These are phyloP conservation scores for Zelostemma sp. DNA, from an alignment of 1,140 invertebrate genomes.

Conservation along the genomic window DNA sequence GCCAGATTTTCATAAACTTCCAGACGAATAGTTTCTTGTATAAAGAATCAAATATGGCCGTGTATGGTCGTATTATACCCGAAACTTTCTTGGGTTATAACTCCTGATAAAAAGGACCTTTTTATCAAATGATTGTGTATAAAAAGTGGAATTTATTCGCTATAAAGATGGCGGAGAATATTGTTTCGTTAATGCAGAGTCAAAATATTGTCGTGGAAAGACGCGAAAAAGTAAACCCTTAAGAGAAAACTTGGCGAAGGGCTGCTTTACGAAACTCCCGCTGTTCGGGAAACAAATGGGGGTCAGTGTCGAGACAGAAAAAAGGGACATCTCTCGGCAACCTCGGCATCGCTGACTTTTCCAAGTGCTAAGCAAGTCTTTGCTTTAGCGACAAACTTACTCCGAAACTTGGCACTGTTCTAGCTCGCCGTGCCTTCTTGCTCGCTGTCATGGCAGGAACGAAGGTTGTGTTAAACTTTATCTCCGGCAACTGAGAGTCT, in stretches of 20 bases:
- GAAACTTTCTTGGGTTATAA: too few relatives aligned
- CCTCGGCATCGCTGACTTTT: conserved; percentile 22
- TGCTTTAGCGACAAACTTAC: conserved; percentile 50
- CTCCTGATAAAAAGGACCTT: too few relatives aligned
- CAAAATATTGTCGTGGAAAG: conserved; percentile 3
- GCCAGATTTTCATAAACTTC: too few relatives aligned
- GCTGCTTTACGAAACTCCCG: conserved; percentile 46
- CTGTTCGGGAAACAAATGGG: conserved; percentile 49
- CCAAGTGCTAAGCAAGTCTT: conserved; percentile 45
- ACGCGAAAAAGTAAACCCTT: conserved; percentile 2
- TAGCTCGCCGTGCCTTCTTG: conserved; percentile 28
- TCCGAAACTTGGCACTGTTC: conserved; percentile 57
- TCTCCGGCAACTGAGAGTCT: conserved; percentile 55
- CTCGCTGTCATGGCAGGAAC: conserved; percentile 26
- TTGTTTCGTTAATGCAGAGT: neutral
- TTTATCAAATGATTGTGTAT: too few relatives aligned
- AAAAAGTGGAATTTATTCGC: too few relatives aligned
- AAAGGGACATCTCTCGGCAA: conserved; percentile 28
- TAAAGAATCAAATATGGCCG: too few relatives aligned
- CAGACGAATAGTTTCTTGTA: too few relatives aligned
- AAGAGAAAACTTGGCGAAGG: conserved; percentile 35
- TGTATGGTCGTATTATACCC: too few relatives aligned
- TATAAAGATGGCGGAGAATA: neutral
- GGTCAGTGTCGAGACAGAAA: conserved; percentile 45
- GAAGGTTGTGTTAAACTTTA: conserved; percentile 58